These are phyloP conservation scores for Gambusia holbrooki DNA, from an alignment of 2,113 vertebrate species.

Conservation along the genomic window DNA sequence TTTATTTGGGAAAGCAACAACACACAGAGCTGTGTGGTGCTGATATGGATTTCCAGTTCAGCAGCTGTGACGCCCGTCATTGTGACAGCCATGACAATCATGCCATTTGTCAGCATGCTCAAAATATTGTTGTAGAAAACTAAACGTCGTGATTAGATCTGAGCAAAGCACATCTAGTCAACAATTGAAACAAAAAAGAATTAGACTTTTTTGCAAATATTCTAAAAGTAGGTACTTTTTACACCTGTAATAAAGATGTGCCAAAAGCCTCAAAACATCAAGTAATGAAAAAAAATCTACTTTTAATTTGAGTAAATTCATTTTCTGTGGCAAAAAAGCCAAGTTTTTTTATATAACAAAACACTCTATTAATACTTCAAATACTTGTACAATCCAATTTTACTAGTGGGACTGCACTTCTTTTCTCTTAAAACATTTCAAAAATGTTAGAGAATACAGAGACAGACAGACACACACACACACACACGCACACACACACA, in stretches of 20 bases:
- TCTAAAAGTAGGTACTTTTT: neutral
- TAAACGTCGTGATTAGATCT: slow-evolving; percentile 31
- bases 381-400: no score
- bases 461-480: no score
- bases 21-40: slow-evolving; percentile 23
- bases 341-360: no score
- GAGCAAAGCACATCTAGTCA: neutral
- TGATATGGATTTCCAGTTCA: slow-evolving; percentile 42
- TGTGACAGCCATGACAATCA: slow-evolving; percentile 21
- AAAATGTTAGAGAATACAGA: no score
- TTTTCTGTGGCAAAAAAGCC: neutral
- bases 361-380: no score
- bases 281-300: neutral
- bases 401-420: no score
- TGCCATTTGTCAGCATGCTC: slow-evolving; percentile 31
- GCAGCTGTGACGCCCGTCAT: slow-evolving; percentile 20
- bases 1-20: slow-evolving; percentile 22
- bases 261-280: no score
- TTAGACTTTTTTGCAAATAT: neutral
- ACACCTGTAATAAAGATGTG: neutral
- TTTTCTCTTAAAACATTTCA: no score
- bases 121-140: slow-evolving; percentile 24
- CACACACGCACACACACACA: no score
- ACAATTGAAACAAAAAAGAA: neutral
- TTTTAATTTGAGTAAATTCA: neutral